A percentile compares a stretch with the other conserved stretches of the same genome.
Evolutionary conservation across 1,140 invertebrate genomes (phyloP).

Genomic region (Physella acuta): DNA sequence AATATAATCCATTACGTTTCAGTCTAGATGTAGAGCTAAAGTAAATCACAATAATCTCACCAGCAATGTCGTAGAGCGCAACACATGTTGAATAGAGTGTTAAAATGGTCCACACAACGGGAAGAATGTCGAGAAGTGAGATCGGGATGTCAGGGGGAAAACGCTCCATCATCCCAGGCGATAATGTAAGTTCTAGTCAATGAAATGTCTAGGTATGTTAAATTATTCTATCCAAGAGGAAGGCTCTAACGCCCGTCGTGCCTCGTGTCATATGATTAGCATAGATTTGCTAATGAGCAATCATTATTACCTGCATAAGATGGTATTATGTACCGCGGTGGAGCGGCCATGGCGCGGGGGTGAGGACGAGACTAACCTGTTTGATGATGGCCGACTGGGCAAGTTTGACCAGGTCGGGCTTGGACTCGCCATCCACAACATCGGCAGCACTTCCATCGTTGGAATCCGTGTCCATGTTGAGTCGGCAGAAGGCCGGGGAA

Average conservation of each 20-base stretch:
- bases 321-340: slow-evolving; percentile 37
- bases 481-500: slow-evolving; percentile 20
- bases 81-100: no score
- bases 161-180: no score
- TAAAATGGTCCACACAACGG: no score
- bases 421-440: slow-evolving; percentile 54
- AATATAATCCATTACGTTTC: no score
- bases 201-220: slow-evolving; percentile 25
- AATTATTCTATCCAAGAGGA: slow-evolving; percentile 24
- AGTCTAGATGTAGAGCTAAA: no score
- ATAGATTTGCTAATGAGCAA: slow-evolving; percentile 55
- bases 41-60: no score
- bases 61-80: no score
- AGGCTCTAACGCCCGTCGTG: slow-evolving; percentile 1
- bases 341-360: not conserved
- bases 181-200: no score
- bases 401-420: slow-evolving; percentile 55
- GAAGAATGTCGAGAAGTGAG: no score
- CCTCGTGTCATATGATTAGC: slow-evolving; percentile 52
- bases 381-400: slow-evolving; percentile 59
- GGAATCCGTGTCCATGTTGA: slow-evolving; percentile 54
- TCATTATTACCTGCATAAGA: slow-evolving; percentile 43
- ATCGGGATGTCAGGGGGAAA: no score
- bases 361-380: slow-evolving; percentile 45
- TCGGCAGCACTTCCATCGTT: slow-evolving; percentile 51